Conservation (phyloP, 2,797 vertebrate species). For the Urocyon cinereoargenteus region DNA sequence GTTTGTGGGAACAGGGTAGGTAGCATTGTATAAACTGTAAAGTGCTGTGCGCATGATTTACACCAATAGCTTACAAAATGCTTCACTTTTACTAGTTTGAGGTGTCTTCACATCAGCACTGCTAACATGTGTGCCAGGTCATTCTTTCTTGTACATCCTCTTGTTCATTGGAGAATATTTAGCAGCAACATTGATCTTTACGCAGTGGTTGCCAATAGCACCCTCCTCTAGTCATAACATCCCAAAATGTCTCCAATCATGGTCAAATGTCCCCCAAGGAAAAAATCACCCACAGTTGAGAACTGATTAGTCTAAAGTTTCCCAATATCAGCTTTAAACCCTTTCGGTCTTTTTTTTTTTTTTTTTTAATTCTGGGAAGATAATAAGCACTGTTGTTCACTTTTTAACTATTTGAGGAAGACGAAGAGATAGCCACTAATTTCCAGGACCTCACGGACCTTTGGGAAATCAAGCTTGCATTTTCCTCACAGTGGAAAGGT, state of each 20-base stretch:
- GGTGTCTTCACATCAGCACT: background rate
- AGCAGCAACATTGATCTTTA: background rate
- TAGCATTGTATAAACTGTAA: background rate
- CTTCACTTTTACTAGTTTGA: background rate
- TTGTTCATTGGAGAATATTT: background rate
- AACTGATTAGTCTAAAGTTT: background rate
- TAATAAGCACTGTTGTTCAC: background rate
- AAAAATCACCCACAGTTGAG: background rate
- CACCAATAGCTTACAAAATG: background rate
- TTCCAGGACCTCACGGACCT: background rate
- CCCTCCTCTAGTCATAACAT: background rate
- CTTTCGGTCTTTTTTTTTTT: background rate
- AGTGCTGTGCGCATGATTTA: background rate
- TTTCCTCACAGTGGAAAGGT: background rate
- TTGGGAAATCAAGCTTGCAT: accelerated
- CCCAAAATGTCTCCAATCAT: background rate
- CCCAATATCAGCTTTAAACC: background rate
- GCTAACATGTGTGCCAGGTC: background rate
- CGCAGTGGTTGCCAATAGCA: background rate
- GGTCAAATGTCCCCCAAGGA: background rate
- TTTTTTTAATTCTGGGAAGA: background rate
- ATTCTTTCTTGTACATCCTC: background rate
- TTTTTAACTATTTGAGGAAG: background rate
- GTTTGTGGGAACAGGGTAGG: background rate
- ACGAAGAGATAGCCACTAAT: background rate